A percentile compares a stretch with the other conserved stretches of the same genome.
Conservation (phyloP, 2,113 vertebrate species). For the Anhinga anhinga region DNA sequence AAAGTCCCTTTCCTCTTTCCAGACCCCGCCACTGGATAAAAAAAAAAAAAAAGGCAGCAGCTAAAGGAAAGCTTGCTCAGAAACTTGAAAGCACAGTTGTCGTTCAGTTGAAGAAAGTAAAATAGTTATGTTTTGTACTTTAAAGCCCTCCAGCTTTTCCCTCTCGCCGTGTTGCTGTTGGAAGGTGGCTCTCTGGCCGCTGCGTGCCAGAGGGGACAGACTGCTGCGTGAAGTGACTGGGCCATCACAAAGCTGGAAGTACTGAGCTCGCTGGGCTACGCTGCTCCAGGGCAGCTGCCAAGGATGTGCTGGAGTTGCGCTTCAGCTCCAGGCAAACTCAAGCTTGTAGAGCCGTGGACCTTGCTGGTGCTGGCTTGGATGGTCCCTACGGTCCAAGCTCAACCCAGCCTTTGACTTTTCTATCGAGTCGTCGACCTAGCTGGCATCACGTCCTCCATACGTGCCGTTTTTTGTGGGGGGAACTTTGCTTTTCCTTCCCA, state of each 20-base stretch:
- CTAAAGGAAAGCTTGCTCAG: background rate
- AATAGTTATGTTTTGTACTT: background rate
- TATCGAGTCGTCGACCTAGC: accelerated
- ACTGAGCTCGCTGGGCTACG: background rate
- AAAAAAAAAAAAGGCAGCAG: background rate
- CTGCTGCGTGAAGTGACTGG: background rate
- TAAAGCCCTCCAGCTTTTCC: background rate
- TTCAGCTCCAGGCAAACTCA: background rate
- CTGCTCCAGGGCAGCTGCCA: background rate
- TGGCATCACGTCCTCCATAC: background rate
- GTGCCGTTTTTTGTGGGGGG: background rate
- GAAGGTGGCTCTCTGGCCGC: background rate
- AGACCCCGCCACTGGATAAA: background rate
- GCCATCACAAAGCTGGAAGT: background rate
- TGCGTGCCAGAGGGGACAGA: background rate
- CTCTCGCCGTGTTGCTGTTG: background rate
- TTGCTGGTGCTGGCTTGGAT: background rate
- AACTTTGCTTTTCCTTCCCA: background rate
- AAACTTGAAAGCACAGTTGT: background rate
- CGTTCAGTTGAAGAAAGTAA: background rate
- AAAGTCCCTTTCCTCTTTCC: background rate
- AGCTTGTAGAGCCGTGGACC: background rate
- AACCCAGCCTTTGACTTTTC: background rate
- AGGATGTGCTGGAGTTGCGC: background rate
- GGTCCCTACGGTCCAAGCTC: background rate